Percentiles rank a stretch among this genome's conserved stretches.
Conservation (phyloP, 2,113 vertebrate species). For the Opisthocomus hoazin region DNA sequence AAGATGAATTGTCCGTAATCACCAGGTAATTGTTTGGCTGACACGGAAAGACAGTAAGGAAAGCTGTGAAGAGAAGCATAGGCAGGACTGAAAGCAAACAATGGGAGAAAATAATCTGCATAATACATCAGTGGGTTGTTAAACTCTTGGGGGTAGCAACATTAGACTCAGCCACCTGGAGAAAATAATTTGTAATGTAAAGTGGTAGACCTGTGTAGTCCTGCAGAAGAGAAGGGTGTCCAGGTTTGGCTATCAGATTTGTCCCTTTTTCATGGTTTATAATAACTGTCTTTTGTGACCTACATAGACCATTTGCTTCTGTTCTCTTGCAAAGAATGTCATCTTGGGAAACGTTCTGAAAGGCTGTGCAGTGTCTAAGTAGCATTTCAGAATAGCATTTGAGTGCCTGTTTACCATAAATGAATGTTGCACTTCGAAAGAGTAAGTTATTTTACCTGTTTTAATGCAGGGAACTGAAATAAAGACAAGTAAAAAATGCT, state of each 20-base stretch:
- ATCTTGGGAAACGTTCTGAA: neutral
- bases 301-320: neutral
- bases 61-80: neutral
- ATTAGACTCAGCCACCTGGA: neutral
- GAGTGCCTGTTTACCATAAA: neutral
- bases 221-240: neutral
- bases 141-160: neutral
- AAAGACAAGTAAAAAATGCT: neutral
- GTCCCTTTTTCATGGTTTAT: neutral
- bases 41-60: neutral
- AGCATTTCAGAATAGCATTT: neutral
- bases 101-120: neutral
- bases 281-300: neutral
- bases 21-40: neutral
- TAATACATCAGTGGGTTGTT: neutral
- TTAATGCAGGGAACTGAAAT: neutral
- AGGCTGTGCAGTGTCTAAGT: neutral
- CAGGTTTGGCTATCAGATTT: neutral
- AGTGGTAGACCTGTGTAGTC: neutral
- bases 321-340: neutral
- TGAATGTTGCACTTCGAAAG: neutral
- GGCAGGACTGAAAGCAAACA: neutral
- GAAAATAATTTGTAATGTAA: neutral
- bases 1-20: neutral
- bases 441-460: neutral